phyloP scores from a whole-genome alignment of 2,113 vertebrate species.

The Perccottus glenii region DNA sequence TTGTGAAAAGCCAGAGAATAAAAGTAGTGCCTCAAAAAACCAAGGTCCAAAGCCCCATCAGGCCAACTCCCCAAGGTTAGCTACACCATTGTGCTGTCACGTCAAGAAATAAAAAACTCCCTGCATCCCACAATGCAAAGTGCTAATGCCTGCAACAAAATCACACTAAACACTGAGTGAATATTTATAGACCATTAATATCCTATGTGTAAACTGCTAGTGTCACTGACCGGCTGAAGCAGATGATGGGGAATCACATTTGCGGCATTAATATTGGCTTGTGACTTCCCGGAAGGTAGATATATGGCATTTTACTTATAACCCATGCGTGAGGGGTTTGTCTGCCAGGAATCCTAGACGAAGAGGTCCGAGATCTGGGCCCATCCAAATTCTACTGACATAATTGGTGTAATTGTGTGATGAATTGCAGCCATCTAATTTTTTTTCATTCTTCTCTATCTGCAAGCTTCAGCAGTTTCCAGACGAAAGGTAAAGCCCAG shows the following conservation, averaged over 20 bases:
- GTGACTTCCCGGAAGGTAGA: slow-evolving; percentile 55
- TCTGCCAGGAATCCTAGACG: slow-evolving; percentile 61
- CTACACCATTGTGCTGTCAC: slow-evolving; percentile 58
- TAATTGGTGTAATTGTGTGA: slow-evolving; percentile 81
- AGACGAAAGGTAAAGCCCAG: slow-evolving; percentile 66
- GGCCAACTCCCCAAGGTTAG: slow-evolving; percentile 68
- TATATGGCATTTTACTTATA: slow-evolving; percentile 44
- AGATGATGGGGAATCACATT: slow-evolving; percentile 62
- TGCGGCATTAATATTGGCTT: slow-evolving; percentile 53
- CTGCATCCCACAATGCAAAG: slow-evolving; percentile 38
- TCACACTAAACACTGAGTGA: slow-evolving; percentile 63
- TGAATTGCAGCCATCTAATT: slow-evolving; percentile 78
- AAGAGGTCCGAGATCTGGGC: slow-evolving; percentile 63
- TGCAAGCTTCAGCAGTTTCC: slow-evolving; percentile 75
- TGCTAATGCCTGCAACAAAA: slow-evolving; percentile 60
- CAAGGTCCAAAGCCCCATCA: slow-evolving; percentile 75
- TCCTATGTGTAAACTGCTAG: slow-evolving; percentile 65
- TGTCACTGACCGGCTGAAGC: slow-evolving; percentile 58
- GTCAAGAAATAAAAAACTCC: slow-evolving; percentile 61
- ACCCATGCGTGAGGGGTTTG: slow-evolving; percentile 38
- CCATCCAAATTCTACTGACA: slow-evolving; percentile 65
- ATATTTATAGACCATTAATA: slow-evolving; percentile 79
- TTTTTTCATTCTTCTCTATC: slow-evolving; percentile 60
- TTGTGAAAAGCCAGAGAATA: slow-evolving; percentile 62
- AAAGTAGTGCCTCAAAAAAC: slow-evolving; percentile 58